Percentiles rank a stretch among this genome's conserved stretches.
Evolutionary conservation across 2,888 invertebrate genomes (phyloP).

Genomic region (Protophormia terraenovae): DNA sequence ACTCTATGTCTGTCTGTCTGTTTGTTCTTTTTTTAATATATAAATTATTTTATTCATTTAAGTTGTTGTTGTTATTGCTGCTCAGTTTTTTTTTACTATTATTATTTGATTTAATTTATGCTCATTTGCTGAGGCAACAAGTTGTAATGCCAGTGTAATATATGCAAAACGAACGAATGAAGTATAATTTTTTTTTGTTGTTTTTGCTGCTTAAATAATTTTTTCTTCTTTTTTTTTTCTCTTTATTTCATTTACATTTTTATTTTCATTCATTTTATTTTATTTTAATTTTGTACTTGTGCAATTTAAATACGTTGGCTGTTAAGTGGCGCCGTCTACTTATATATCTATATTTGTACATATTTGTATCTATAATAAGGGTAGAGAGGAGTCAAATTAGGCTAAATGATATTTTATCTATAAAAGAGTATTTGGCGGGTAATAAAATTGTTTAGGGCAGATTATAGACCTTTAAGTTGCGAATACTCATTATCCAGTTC

Average conservation of each 20-base stretch:
- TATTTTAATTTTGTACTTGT: constrained; percentile 28
- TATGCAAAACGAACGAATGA: constrained; percentile 62
- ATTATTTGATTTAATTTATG: constrained; percentile 64
- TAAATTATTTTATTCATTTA: constrained; percentile 19
- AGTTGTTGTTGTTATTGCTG: not conserved
- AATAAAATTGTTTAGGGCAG: too few relatives aligned
- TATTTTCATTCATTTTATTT: constrained; percentile 27
- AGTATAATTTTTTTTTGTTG: constrained; percentile 17
- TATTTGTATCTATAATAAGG: not conserved
- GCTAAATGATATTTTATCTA: not conserved
- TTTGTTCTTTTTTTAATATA: not conserved
- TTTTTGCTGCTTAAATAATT: constrained; percentile 12
- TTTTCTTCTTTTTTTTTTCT: constrained; percentile 28
- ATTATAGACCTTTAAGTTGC: too few relatives aligned
- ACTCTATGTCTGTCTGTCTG: too few relatives aligned
- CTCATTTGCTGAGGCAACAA: constrained; percentile 68
- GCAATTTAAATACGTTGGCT: constrained; percentile 61
- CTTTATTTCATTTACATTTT: constrained; percentile 39
- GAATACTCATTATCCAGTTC: too few relatives aligned
- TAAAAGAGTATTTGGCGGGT: too few relatives aligned
- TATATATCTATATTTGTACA: not conserved
- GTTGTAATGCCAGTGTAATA: constrained; percentile 63
- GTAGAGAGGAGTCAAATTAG: not conserved
- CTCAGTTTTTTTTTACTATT: constrained; percentile 15
- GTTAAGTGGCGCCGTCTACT: constrained; percentile 63